Evolutionary conservation across 1,140 invertebrate genomes (phyloP), one percentile per base, ranked within the genome.

Genomic region (fruit fly (Drosophila melanogaster)): DNA sequence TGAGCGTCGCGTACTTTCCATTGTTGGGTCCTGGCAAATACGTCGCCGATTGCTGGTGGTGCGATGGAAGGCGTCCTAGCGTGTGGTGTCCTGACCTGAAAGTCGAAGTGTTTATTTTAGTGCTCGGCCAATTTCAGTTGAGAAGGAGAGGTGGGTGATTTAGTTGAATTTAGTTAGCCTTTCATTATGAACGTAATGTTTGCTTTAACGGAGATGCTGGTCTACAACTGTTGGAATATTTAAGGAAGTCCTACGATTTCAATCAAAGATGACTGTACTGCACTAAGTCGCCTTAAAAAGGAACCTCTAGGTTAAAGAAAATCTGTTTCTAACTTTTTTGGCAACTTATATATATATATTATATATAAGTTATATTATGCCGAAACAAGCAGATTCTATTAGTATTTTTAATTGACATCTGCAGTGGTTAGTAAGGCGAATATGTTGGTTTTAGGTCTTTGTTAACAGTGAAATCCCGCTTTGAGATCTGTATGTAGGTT

Each of bases 1-100:
- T 97, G 92, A 98, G 93, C 93, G 97, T 97, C 92, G 96, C 96
- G 94, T 96, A 96, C 94, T 96, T 96, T 93, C 96, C 95, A 94
- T 95, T 95, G 92, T 95, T 95, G 24, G 93, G 93, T 74, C 93
- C 93, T 49, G 86, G 77, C 58, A 92, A 40, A 71, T 92, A 89
- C 11, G 90, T 79, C 5, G 90, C 77, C 65, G 92, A 74, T 33
- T 92, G 92, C 47, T 91, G 90, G 44, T 85, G 92, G 73, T 92
- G 92, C 58, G 93, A 93, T 12, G 93, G 92, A 79, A 93, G 66
- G 10, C 94, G 92, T 44, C 94, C 94, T 40, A 94, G 91, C 55
- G 94, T 94, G 74, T 94, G 93, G 54, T 92, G 92, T 12, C 92
- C 92, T 35, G 90, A 92, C 66, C 90, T 92, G 77, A 10, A 67